Conservation (phyloP, 1,140 invertebrate genomes). For the Neotoxoptera formosana region DNA sequence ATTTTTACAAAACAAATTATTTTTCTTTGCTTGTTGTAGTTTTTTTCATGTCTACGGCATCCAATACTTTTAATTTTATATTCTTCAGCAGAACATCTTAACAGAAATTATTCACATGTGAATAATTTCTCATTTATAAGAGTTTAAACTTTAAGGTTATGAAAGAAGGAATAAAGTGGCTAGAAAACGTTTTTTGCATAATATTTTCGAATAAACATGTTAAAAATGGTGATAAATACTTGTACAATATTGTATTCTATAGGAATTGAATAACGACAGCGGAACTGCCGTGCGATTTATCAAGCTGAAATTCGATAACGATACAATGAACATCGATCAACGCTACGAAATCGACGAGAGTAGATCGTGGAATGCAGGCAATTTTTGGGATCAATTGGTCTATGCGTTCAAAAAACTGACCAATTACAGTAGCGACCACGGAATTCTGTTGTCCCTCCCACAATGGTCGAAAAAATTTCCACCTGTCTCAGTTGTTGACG, state of each 20-base stretch:
- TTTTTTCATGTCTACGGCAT: no score
- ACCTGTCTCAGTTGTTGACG: neutral
- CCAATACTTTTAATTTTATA: no score
- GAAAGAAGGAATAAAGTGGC: no score
- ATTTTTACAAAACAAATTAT: no score
- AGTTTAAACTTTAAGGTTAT: no score
- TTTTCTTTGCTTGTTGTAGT: no score
- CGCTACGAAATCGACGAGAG: slow-evolving; percentile 11
- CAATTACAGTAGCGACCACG: slow-evolving; percentile 29
- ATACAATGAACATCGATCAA: neutral
- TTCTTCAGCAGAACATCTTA: no score
- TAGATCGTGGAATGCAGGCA: neutral
- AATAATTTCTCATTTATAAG: no score
- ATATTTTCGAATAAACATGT: neutral
- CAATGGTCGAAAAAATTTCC: slow-evolving; percentile 25
- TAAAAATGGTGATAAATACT: neutral
- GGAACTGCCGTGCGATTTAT: neutral
- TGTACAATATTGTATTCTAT: neutral
- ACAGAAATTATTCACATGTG: no score
- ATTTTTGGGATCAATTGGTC: slow-evolving; percentile 22
- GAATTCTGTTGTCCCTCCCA: slow-evolving; percentile 23
- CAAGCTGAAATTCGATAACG: slow-evolving; percentile 41
- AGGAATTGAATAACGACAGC: neutral
- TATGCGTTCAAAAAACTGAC: neutral
- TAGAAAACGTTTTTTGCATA: neutral